Percentiles rank a stretch among this genome's conserved stretches.
These are phyloP conservation scores for Lycopodina hypogea DNA, from an alignment of 37 sponge, comb jelly and placozoan genomes.

Conservation along the genomic window DNA sequence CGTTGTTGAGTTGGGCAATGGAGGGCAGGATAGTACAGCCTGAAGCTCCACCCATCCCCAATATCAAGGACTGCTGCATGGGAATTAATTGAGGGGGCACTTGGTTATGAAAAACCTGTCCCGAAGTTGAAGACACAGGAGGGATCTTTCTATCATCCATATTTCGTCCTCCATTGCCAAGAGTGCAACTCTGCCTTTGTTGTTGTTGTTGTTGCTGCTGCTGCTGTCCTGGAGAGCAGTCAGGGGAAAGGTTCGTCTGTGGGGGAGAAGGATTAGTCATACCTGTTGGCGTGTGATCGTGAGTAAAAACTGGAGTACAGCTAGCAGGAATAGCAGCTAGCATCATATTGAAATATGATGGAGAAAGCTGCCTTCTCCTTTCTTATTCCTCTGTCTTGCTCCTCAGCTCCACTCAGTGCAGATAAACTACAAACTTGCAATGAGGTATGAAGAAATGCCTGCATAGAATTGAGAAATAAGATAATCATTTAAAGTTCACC, in stretches of 20 bases:
- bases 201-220: background rate
- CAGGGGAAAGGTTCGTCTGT: background rate
- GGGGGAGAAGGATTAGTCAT: background rate
- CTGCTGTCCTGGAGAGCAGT: background rate
- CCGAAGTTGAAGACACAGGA: conserved; percentile 2
- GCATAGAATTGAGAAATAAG: background rate
- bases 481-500: background rate
- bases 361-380: background rate
- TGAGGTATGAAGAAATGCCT: background rate
- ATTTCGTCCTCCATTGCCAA: background rate
- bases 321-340: conserved; percentile 18
- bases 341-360: conserved; percentile 14
- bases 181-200: background rate
- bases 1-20: background rate
- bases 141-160: conserved; percentile 5
- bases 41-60: conserved; percentile 11
- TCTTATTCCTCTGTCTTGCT: background rate
- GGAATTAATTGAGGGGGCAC: conserved; percentile 35
- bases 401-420: no score
- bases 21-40: conserved; percentile 39
- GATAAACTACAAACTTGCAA: no score
- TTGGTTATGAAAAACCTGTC: background rate
- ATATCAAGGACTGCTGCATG: conserved; percentile 33
- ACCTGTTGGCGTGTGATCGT: background rate
- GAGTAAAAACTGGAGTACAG: conserved; percentile 3